Evolutionary conservation across 2,888 invertebrate genomes (phyloP), one percentile per base, ranked within the genome.

Genomic region (Dromius quadrimaculatus): DNA sequence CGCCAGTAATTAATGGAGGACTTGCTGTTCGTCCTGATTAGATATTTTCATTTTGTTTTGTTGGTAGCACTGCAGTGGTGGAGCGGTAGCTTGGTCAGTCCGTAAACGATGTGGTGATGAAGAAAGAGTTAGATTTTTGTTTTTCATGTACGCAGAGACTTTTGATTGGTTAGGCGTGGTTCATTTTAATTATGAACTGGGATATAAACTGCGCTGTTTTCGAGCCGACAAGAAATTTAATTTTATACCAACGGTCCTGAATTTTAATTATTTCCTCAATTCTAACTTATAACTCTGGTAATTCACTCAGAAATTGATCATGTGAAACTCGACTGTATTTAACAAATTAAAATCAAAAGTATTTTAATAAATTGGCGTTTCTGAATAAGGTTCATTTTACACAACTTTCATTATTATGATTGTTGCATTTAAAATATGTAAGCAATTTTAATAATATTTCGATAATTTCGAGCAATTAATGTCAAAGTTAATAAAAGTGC

Each of bases 1-100:
- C 34, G 15, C 45, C 32, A 66, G 68, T 68, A 68, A 68, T 68
- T 68, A 68, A 68, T 68, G 68, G 68, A 59, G 43, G 50, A 65
- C 13, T 41, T 41, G 34, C 43, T 59, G 68, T 68, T 68, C 59
- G 28, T 22, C 28, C 38, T 68, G 68, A 68, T 68, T 68, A 68
- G 68, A 59, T 68, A 59, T 59, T 68, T 68, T 41, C 45, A 64
- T 64, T 64, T 64, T 45, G 41, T 45, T 45, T 64, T 63, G 63
- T 63, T 63, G 61, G 13, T 15, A 17, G 20, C 38, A 59, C 28
- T 28, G 28, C 28, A 28, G n/a, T 28, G 4, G 28, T 38, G n/a
- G 38, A 38, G 3, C 3, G 38, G 4, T 17, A 4, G 54, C n/a
- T 9, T 28, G 28, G 23, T 41, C 41, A 41, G 6, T 41, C 41